Evolutionary conservation across 2,888 invertebrate genomes (phyloP), one percentile per base, ranked within the genome.

Genomic region (Notocelia uddmanniana): DNA sequence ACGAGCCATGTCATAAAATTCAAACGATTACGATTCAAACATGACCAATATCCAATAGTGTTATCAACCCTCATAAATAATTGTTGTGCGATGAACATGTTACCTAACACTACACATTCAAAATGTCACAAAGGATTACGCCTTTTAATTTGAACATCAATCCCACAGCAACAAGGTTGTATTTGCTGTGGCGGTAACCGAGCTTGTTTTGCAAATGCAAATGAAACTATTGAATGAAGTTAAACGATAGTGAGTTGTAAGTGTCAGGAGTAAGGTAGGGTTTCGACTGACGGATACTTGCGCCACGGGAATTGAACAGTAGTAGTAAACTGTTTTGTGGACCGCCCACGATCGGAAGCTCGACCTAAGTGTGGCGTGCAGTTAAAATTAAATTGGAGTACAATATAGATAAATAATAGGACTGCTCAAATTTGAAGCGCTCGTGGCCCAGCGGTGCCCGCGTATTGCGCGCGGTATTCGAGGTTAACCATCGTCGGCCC

Each of bases 21-120:
- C 21, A 9, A 19, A 11, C 8, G 34, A 21, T 41, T 59, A 59
- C 11, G 8, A 59, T 21, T 15, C 15, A 3, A 21, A 59, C 37
- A 59, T 15, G 21, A 59, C 58, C 58, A 57, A 57, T 57, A 37
- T 1, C 58, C 58, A 58, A 58, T 58, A 37, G 9, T 21, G 37
- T 41, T 34, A 59, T 59, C 37, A 15, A 37, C 13, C 15, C 59
- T 21, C 15, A 23, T 59, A 41, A 21, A 21, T 59, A 37, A 37
- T 15, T 21, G 59, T 41, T 58, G 26, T 3, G 31, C 19, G 15
- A 37, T 18, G 18, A 18, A 37, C 37, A 37, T 11, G 13, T 1
- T 54, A 23, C 23, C 18, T 23, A 23, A 37, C 31, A 37, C n/a
- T n/a, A n/a, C 34, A 57, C 3, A 2, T 34, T 19, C 18, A 3